Base-by-base conservation (phyloP, 2,113 vertebrate genomes). In the Pelmatolapia mariae region DNA sequence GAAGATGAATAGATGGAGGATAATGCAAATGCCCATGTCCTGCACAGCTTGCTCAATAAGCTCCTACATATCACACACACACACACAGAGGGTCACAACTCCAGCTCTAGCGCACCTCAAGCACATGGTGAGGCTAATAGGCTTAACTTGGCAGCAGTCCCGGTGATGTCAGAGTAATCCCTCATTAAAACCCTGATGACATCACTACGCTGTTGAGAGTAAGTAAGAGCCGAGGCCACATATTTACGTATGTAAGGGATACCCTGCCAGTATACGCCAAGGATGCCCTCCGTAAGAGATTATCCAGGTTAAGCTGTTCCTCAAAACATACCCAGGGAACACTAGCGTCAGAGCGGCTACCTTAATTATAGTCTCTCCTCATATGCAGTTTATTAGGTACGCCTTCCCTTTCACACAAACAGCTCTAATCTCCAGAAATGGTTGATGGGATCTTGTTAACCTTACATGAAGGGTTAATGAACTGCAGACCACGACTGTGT, bases 121-220 rank as follows among this genome's bases (percentile, higher is more conserved):
- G 92, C 93, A 93, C 93, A 95, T 86, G 91, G 89, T 84, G 80
- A 85, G 52, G 89, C 90, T 96, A 95, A 95, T 92, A 91, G 94
- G 95, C 94, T 96, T 94, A 96, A 89, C 82, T 88, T 93, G 94
- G 91, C 93, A 89, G 81, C 53, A 4, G 78, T 85, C 91, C 91
- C 82, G 29, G 79, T 96, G 94, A 95, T 94, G 94, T 96, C 94
- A 95, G 85, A 90, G 91, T 95, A 95, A 95, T 95, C 95, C 90
- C 87, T 87, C 83, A 91, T 88, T 95, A 95, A 95, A 95, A 80
- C 92, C 92, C 57, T 45, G 88, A 91, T 96, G 95, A 95, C 95
- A 93, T 95, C 94, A 96, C 76, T 31, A 76, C 81, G 40, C 82
- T 38, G 79, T 84, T 54, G 81, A 87, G 83, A 24, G 83, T 89